Conservation (phyloP, 2,797 vertebrate species). For the Bradypodion ventrale region DNA sequence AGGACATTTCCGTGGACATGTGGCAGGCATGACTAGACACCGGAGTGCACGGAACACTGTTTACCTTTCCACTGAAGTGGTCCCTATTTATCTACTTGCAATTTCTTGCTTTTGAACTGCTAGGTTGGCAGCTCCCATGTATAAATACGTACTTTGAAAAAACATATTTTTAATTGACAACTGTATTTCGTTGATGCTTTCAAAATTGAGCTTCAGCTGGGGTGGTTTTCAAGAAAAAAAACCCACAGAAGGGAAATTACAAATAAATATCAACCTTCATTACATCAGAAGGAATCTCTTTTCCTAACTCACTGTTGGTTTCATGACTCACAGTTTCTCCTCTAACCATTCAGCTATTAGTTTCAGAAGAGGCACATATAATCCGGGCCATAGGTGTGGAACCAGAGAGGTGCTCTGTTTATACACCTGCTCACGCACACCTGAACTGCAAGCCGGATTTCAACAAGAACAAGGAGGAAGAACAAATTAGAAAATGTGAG, state of each 20-base stretch:
- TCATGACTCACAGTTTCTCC: background rate
- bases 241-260: too few species aligned
- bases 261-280: background rate
- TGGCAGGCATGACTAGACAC: too few species aligned
- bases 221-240: background rate
- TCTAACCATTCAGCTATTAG: background rate
- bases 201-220: background rate
- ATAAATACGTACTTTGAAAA: background rate
- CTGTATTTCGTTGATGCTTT: background rate
- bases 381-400: background rate
- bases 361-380: background rate
- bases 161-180: background rate
- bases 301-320: fast-evolving
- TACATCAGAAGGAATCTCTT: slow-evolving; percentile 25
- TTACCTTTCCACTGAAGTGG: too few species aligned
- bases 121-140: too few species aligned
- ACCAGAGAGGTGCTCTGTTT: background rate
- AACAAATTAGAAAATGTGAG: slow-evolving; percentile 32
- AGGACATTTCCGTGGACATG: too few species aligned
- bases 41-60: too few species aligned
- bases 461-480: slow-evolving; percentile 3
- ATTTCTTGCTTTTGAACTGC: too few species aligned
- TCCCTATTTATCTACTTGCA: too few species aligned
- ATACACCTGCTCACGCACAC: fast-evolving
- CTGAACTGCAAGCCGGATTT: fast-evolving